Percentiles rank a stretch among this genome's conserved stretches.
Evolutionary conservation across 1,140 invertebrate genomes (phyloP).

Genomic region (Teleogryllus occipitalis): DNA sequence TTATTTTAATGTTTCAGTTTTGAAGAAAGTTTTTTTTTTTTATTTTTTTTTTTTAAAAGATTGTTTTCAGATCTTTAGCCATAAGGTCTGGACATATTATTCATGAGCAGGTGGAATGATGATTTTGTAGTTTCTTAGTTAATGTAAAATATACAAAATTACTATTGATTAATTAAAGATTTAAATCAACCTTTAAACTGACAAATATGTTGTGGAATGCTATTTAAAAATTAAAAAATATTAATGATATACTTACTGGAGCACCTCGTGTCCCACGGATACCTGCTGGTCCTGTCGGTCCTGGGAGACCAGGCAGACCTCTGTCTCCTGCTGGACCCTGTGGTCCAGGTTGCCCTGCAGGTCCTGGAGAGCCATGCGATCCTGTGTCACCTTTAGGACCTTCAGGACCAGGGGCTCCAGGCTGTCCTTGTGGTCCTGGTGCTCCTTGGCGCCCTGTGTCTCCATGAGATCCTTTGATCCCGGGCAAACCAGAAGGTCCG

Average conservation of each 20-base stretch:
- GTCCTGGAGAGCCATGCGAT: constrained; percentile 56
- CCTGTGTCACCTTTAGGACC: constrained; percentile 63
- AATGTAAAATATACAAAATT: too few relatives aligned
- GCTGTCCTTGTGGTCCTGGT: constrained; percentile 57
- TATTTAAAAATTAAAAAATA: too few relatives aligned
- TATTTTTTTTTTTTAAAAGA: too few relatives aligned
- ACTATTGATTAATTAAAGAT: too few relatives aligned
- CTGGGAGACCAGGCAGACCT: constrained; percentile 53
- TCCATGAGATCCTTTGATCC: constrained; percentile 63
- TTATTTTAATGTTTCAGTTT: too few relatives aligned
- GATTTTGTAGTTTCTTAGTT: too few relatives aligned
- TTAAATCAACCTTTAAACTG: too few relatives aligned
- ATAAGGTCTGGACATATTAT: too few relatives aligned
- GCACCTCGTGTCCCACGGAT: constrained; percentile 34
- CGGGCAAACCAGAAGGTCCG: constrained; percentile 57
- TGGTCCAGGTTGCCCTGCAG: constrained; percentile 50
- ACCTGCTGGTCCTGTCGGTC: constrained; percentile 47
- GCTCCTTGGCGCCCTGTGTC: constrained; percentile 59
- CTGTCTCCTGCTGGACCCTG: constrained; percentile 58
- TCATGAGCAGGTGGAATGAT: too few relatives aligned
- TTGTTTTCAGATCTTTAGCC: too few relatives aligned
- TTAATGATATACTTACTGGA: constrained; percentile 24
- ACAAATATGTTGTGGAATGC: too few relatives aligned
- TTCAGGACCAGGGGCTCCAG: constrained; percentile 56
- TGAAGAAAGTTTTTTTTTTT: too few relatives aligned